Evolutionary conservation across 2,113 vertebrate species (phyloP).

Genomic region (Jacana jacana): DNA sequence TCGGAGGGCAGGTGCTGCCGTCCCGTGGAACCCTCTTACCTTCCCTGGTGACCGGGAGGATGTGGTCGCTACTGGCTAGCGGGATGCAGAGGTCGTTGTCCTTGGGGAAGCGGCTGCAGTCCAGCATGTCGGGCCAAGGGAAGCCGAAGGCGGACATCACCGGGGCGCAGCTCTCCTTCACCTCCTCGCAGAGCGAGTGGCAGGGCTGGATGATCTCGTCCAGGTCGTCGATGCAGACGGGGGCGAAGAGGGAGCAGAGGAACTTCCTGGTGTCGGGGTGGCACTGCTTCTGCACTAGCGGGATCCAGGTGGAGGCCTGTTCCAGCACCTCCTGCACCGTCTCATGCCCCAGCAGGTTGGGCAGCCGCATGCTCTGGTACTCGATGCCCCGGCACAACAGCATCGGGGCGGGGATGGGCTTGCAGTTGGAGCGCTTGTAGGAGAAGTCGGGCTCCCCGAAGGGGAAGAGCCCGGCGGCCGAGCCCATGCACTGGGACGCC

Average conservation of each 20-base stretch:
- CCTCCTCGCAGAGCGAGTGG: constrained; percentile 92
- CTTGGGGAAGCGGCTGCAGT: constrained; percentile 89
- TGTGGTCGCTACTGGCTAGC: constrained; percentile 82
- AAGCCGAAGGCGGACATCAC: constrained; percentile 98
- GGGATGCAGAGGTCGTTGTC: constrained; percentile 98
- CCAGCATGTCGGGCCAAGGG: constrained; percentile 96
- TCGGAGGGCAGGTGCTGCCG: background rate
- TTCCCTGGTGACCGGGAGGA: constrained; percentile 83
- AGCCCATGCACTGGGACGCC: constrained; percentile 75
- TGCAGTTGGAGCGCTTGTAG: constrained; percentile 91
- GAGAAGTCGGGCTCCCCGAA: constrained; percentile 89
- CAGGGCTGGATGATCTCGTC: constrained; percentile 96
- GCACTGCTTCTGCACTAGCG: constrained; percentile 95
- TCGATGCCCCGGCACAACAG: constrained; percentile 93
- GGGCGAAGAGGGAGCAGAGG: constrained; percentile 96
- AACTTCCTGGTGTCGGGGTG: constrained; percentile 97
- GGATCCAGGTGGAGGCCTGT: constrained; percentile 96
- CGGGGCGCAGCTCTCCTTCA: constrained; percentile 90
- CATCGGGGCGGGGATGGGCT: constrained; percentile 88
- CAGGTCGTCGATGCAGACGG: constrained; percentile 92
- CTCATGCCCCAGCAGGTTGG: constrained; percentile 96
- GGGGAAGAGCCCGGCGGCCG: constrained; percentile 82
- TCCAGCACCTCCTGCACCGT: constrained; percentile 95
- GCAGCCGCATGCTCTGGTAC: constrained; percentile 94
- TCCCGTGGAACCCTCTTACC: constrained; percentile 68